phyloP scores from a whole-genome alignment of 1,140 invertebrate genomes.

The Anoplolepis gracilipes region DNA sequence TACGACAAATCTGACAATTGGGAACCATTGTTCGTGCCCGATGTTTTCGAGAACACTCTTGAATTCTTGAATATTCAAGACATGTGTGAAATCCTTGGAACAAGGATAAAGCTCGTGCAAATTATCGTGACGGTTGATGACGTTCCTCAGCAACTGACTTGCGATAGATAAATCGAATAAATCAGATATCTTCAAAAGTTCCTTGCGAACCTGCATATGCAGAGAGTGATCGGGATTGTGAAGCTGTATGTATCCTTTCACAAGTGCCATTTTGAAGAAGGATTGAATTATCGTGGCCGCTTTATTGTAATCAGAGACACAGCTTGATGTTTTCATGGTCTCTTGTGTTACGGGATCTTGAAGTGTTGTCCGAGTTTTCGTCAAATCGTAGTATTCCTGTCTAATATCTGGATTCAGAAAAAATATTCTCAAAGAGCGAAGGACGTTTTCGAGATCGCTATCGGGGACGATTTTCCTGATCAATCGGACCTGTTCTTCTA shows the following conservation, averaged over 20 bases:
- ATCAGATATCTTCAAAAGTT: constrained; percentile 58
- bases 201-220: constrained; percentile 42
- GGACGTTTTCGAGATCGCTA: not conserved
- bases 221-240: constrained; percentile 60
- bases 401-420: constrained; percentile 70
- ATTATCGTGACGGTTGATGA: constrained; percentile 47
- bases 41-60: constrained; percentile 46
- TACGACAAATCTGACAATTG: constrained; percentile 62
- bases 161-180: constrained; percentile 59
- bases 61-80: constrained; percentile 66
- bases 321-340: not conserved
- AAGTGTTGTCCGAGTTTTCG: not conserved
- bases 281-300: constrained; percentile 69
- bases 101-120: constrained; percentile 63
- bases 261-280: constrained; percentile 64
- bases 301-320: not conserved
- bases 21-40: constrained; percentile 65
- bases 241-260: constrained; percentile 65
- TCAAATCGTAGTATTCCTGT: not conserved
- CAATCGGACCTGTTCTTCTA: constrained; percentile 63
- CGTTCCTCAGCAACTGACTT: constrained; percentile 53
- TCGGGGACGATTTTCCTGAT: constrained; percentile 20
- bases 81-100: constrained; percentile 66
- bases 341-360: not conserved
- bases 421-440: constrained; percentile 67